Conservation (phyloP, 2,113 vertebrate species). For the Paramormyrops kingsleyae region DNA sequence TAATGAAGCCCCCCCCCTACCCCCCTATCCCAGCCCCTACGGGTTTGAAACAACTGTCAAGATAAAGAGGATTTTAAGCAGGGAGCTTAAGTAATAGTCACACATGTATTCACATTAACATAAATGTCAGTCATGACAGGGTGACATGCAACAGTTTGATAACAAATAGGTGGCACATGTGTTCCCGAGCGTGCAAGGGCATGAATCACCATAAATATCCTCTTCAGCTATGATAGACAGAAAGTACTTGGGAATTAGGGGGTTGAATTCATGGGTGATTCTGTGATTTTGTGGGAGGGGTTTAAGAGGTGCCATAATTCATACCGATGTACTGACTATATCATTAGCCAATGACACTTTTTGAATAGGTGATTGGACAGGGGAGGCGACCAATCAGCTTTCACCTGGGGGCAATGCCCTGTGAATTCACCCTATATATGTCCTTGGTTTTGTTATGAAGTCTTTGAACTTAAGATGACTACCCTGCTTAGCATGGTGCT, state of each 20-base stretch:
- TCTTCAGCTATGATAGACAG: background rate
- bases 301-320: background rate
- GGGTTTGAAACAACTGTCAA: background rate
- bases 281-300: background rate
- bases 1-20: too few relatives aligned
- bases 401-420: background rate
- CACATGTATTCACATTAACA: background rate
- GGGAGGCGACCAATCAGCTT: background rate
- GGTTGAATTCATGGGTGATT: background rate
- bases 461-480: background rate
- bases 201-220: conserved; percentile 15
- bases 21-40: background rate
- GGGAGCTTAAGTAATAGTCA: conserved; percentile 9
- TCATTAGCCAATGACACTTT: background rate
- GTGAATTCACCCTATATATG: background rate
- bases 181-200: background rate
- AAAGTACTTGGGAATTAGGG: background rate
- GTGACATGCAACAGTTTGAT: background rate
- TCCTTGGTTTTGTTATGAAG: background rate
- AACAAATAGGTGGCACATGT: background rate
- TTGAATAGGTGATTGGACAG: background rate
- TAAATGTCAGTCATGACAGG: background rate
- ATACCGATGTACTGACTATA: background rate
- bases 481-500: background rate
- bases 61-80: background rate